Conservation (phyloP, 2,797 vertebrate species). For the Tragopan temminckii region DNA sequence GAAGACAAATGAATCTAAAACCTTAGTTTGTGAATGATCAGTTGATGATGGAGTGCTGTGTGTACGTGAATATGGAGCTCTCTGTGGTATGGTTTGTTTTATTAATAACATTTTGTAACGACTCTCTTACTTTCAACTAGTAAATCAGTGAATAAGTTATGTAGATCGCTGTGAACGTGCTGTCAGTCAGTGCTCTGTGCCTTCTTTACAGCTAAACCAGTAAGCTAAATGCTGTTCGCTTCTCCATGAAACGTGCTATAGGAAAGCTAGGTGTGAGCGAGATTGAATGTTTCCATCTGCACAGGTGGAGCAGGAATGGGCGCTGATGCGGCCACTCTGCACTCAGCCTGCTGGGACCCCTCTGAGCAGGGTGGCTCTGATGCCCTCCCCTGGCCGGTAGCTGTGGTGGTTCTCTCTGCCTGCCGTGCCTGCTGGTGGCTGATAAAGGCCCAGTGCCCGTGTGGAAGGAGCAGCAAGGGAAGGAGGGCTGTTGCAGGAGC, state of each 20-base stretch:
- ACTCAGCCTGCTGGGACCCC: neutral
- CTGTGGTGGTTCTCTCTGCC: conserved; percentile 20
- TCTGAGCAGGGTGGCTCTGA: neutral
- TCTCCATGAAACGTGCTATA: neutral
- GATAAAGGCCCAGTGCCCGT: neutral
- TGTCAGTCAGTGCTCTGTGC: neutral
- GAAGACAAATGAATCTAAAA: neutral
- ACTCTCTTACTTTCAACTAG: neutral
- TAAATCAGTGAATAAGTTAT: neutral
- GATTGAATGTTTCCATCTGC: neutral
- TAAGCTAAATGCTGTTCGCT: neutral
- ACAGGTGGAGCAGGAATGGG: neutral
- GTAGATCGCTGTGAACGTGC: neutral
- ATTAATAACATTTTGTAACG: neutral
- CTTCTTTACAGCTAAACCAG: neutral
- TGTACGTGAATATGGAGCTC: neutral
- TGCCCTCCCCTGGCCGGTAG: neutral
- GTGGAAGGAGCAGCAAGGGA: conserved; percentile 13
- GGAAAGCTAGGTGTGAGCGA: neutral
- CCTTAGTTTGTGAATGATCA: neutral
- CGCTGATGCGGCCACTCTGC: neutral
- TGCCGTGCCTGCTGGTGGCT: conserved; percentile 27
- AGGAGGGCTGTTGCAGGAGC: neutral
- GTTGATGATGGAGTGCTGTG: neutral
- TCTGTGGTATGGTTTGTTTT: neutral